These are phyloP conservation scores for Lasaia peninsularis DNA, from an alignment of 1,140 invertebrate genomes.

Conservation along the genomic window DNA sequence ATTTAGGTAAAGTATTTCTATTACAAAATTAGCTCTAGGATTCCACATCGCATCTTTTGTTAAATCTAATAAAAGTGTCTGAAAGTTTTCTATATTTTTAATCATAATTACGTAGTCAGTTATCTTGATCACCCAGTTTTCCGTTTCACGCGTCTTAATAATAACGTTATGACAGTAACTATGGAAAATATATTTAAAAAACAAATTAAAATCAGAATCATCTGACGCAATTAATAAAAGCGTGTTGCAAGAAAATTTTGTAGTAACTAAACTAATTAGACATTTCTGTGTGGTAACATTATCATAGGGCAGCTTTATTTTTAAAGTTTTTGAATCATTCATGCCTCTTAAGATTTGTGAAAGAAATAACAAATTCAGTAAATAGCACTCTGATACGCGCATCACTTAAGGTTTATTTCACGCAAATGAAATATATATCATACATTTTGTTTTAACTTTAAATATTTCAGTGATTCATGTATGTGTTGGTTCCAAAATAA, in stretches of 20 bases:
- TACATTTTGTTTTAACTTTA: no score
- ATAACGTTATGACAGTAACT: constrained; percentile 13
- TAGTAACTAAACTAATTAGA: not conserved
- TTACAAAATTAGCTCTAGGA: constrained; percentile 21
- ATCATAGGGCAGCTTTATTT: not conserved
- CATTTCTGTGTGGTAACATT: not conserved
- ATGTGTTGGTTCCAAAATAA: no score
- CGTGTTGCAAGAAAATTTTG: not conserved
- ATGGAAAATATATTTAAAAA: constrained; percentile 2
- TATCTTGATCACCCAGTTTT: constrained; percentile 8
- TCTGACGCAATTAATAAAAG: not conserved
- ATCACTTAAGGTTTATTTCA: no score
- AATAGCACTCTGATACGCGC: not conserved
- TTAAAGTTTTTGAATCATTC: not conserved
- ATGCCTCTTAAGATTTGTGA: not conserved
- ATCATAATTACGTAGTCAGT: constrained; percentile 20
- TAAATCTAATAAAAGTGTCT: constrained; percentile 12
- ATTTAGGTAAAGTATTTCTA: constrained; percentile 18
- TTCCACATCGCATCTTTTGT: constrained; percentile 20
- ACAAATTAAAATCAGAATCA: not conserved
- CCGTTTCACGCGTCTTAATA: constrained; percentile 10
- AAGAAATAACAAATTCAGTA: not conserved
- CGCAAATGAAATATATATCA: no score
- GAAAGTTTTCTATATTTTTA: constrained; percentile 12
- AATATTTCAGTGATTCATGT: no score